A percentile compares a stretch with the other conserved stretches of the same genome.
These are phyloP conservation scores for Apoderus coryli DNA, from an alignment of 2,888 invertebrate species.

Conservation along the genomic window DNA sequence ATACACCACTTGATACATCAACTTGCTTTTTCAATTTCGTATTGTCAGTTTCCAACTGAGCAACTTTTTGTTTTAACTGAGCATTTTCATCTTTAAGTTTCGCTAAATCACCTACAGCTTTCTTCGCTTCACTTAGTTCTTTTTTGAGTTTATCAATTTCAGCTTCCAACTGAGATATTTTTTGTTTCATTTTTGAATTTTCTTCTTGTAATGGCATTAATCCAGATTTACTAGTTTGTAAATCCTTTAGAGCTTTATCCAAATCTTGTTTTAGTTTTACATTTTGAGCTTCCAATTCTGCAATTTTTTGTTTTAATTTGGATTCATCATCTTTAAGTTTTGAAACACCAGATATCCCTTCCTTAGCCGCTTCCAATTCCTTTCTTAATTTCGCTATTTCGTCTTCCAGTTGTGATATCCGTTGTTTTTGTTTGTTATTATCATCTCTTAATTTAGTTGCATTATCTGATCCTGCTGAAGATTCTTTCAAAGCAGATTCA, in stretches of 20 bases:
- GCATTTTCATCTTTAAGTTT: slow-evolving; percentile 12
- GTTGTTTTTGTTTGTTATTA: slow-evolving; percentile 17
- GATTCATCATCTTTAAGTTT: slow-evolving; percentile 11
- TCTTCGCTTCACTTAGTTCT: slow-evolving; percentile 13
- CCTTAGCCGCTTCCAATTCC: slow-evolving; percentile 13
- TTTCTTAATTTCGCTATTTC: slow-evolving; percentile 15
- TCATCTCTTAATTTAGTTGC: slow-evolving; percentile 15
- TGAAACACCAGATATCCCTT: not conserved
- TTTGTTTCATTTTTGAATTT: slow-evolving; percentile 14
- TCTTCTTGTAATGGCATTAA: slow-evolving; percentile 15
- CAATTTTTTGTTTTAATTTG: slow-evolving; percentile 13
- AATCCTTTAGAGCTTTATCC: slow-evolving; percentile 10
- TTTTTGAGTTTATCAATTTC: slow-evolving; percentile 17
- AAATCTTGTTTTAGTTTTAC: slow-evolving; percentile 15
- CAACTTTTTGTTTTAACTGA: slow-evolving; percentile 12
- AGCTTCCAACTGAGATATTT: slow-evolving; percentile 15
- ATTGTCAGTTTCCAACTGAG: slow-evolving; percentile 14
- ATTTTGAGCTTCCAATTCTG: slow-evolving; percentile 15
- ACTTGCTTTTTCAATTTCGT: slow-evolving; percentile 10
- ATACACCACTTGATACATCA: slow-evolving; percentile 9
- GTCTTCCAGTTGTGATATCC: slow-evolving; percentile 15
- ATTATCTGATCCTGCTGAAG: slow-evolving; percentile 13
- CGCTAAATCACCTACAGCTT: slow-evolving; percentile 6
- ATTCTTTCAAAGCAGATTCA: slow-evolving; percentile 13
- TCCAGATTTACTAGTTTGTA: slow-evolving; percentile 12